Conservation (phyloP, 2,113 vertebrate species). For the Lepus timidus region DNA sequence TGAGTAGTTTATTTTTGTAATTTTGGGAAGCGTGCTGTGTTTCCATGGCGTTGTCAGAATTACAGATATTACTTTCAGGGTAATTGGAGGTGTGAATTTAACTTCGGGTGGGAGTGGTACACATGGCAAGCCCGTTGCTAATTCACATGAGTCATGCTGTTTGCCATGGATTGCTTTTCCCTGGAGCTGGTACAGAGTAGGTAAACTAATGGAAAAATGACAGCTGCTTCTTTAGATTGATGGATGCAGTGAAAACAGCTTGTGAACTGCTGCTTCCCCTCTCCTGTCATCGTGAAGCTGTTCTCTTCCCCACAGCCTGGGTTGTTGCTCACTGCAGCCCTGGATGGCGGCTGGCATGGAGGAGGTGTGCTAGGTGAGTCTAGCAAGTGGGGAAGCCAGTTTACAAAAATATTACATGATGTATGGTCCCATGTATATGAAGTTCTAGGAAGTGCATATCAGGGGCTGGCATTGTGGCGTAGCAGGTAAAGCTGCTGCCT, state of each 20-base stretch:
- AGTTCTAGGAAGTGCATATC: background rate
- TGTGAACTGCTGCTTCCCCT: background rate
- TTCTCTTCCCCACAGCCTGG: background rate
- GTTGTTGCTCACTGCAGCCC: background rate
- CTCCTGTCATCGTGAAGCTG: rapidly evolving
- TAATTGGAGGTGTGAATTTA: slow-evolving; percentile 63
- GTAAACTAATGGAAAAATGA: background rate
- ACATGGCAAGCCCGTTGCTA: slow-evolving; percentile 65
- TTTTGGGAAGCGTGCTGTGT: slow-evolving; percentile 24
- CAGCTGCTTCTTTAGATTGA: background rate
- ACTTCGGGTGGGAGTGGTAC: slow-evolving; percentile 62
- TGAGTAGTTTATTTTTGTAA: slow-evolving; percentile 49
- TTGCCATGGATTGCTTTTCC: slow-evolving; percentile 59
- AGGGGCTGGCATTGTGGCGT: no score
- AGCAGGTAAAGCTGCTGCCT: no score
- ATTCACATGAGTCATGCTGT: slow-evolving; percentile 62
- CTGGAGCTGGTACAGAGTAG: slow-evolving; percentile 11
- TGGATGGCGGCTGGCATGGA: background rate
- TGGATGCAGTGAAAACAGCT: background rate
- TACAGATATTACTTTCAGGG: slow-evolving; percentile 36
- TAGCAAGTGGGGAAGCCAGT: background rate
- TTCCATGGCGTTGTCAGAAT: slow-evolving; percentile 28
- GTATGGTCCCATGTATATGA: background rate
- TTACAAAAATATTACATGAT: background rate
- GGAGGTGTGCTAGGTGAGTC: background rate